Conservation (phyloP, 1,140 invertebrate genomes). For the Nasonia longicornis region DNA sequence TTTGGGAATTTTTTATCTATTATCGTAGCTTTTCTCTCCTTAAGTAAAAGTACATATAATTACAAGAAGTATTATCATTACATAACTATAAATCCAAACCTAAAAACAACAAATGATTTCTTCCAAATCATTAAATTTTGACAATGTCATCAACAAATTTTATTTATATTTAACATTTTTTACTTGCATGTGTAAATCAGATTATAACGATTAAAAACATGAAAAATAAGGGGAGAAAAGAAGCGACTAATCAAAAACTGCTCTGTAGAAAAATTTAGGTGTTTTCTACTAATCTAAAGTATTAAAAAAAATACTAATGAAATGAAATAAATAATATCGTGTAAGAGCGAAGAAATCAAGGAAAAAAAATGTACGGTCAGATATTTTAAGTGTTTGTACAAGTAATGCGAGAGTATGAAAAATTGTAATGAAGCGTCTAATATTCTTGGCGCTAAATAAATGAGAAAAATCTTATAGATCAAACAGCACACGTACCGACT, state of each 20-base stretch:
- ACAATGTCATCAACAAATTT: background rate
- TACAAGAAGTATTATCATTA: background rate
- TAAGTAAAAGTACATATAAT: background rate
- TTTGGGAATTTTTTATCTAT: background rate
- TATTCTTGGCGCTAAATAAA: background rate
- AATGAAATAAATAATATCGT: background rate
- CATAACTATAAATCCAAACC: background rate
- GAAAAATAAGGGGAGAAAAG: background rate
- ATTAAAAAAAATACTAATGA: background rate
- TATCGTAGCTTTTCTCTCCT: slow-evolving; percentile 1
- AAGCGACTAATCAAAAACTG: background rate
- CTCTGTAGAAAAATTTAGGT: background rate
- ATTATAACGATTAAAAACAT: background rate
- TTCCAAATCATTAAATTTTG: too few relatives aligned
- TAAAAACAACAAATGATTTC: background rate
- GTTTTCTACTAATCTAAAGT: background rate
- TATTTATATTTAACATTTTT: background rate
- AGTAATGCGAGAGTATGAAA: background rate
- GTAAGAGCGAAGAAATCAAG: background rate
- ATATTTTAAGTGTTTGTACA: slow-evolving; percentile 1
- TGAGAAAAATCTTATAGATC: background rate
- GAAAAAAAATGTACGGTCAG: background rate
- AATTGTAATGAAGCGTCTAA: background rate
- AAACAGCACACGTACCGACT: background rate
- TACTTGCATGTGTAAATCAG: background rate